phyloP scores from a whole-genome alignment of 2,113 vertebrate species.

The Hippopotamus amphibius region DNA sequence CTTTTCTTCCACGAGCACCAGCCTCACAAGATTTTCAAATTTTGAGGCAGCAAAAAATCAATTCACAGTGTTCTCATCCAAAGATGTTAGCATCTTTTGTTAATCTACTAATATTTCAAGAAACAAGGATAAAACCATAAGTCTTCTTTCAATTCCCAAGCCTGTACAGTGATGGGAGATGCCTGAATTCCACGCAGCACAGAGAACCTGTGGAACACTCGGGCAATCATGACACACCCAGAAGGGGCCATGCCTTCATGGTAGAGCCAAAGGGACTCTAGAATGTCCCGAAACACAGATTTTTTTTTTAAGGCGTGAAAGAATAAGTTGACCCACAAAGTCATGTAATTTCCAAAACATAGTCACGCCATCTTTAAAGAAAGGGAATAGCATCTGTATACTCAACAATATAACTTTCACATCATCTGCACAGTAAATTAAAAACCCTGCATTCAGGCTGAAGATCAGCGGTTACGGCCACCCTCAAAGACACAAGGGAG shows the following conservation, averaged over 20 bases:
- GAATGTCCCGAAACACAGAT: not conserved
- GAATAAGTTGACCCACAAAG: not conserved
- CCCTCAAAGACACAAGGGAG: fast-evolving
- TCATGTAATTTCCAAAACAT: not conserved
- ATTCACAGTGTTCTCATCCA: too few relatives aligned
- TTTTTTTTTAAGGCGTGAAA: not conserved
- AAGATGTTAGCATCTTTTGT: not conserved
- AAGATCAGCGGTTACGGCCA: fast-evolving
- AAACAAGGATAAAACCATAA: not conserved
- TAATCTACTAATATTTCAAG: not conserved
- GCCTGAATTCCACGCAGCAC: not conserved
- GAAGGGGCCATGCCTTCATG: not conserved
- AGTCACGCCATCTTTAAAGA: not conserved
- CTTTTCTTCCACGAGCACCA: not conserved
- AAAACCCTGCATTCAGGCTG: not conserved
- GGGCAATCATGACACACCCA: not conserved
- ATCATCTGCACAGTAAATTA: not conserved
- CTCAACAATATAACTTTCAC: not conserved
- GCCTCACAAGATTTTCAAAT: not conserved
- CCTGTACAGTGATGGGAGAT: not conserved
- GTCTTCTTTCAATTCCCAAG: too few relatives aligned
- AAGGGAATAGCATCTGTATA: not conserved
- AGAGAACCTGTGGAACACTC: not conserved
- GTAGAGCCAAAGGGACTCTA: not conserved
- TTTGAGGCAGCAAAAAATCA: not conserved